Evolutionary conservation across 1,140 invertebrate species (phyloP), one percentile per base, ranked within the genome.

Genomic region (Brachionus paranguensis): DNA sequence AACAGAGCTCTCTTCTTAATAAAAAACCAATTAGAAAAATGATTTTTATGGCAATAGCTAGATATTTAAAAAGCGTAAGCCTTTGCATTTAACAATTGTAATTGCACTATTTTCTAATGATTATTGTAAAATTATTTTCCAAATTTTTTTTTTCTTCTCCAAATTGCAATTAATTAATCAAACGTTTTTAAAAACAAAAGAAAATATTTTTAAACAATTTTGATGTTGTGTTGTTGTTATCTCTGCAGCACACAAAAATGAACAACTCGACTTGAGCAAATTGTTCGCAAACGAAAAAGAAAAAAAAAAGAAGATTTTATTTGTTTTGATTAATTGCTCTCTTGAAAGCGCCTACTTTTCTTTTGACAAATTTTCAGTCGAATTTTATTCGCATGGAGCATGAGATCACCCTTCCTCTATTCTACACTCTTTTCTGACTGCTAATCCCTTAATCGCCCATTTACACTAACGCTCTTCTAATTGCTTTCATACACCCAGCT

Each of bases 141-240:
- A 11, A 41, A 37, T 74, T 74, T 74, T 50, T 76, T 76, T 29
- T 76, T 27, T 11, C 6, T 76, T 76, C 50, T 37, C 24, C 24
- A 76, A 76, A 76, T 12, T 76, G 72, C 72, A 76, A 76, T 76
- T 76, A 76, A 76, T 76, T 76, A 76, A 76, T 76, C 72, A 76
- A 76, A 74, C 33, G 41, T 43, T 70, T 37, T 37, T 37, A 37
- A 37, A 68, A 74, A 45, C 33, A 43, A 74, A 24, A 74, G 41
- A 74, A 74, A 50, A 76, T 37, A 50, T 50, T 47, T 47, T 76
- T 27, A 27, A 50, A 50, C 8, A 37, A n/a, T 33, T 68, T 68
- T 3, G n/a, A 24, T n/a, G 3, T 29, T 33, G 1, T 37, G 33
- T 37, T 37, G 33, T 37, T 37, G 5, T 0, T 37, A 37, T 37